A percentile compares a stretch with the other conserved stretches of the same genome.
Evolutionary conservation across 2,797 vertebrate genomes (phyloP).

Genomic region (Stomatorhinus walkeri): DNA sequence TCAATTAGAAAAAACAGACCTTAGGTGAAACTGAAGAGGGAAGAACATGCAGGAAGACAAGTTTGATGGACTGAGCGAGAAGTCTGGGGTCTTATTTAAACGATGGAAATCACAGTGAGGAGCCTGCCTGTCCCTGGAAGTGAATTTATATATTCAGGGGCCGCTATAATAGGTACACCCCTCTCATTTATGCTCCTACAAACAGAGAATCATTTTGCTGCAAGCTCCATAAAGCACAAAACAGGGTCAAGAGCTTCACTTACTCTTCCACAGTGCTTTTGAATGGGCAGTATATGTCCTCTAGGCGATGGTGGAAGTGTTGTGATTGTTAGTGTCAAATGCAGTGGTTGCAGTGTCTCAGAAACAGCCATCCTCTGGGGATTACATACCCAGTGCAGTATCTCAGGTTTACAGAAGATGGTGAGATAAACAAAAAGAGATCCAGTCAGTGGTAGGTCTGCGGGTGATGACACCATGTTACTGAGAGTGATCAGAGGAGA

Average conservation of each 20-base stretch:
- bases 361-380: not conserved
- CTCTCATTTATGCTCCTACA: not conserved
- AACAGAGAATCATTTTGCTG: not conserved
- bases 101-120: not conserved
- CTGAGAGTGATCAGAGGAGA: not conserved
- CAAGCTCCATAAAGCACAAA: not conserved
- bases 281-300: not conserved
- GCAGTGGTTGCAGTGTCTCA: not conserved
- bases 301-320: not conserved
- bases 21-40: not conserved
- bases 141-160: not conserved
- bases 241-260: not conserved
- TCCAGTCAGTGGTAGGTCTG: not conserved
- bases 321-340: not conserved
- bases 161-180: not conserved
- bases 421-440: not conserved
- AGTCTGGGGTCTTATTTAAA: not conserved
- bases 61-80: not conserved
- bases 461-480: not conserved
- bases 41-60: not conserved
- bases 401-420: not conserved
- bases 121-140: not conserved
- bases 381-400: not conserved
- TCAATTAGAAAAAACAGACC: not conserved
- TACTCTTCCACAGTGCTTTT: not conserved